Evolutionary conservation across 2,888 invertebrate genomes (phyloP).

Genomic region (Idaea aversata): DNA sequence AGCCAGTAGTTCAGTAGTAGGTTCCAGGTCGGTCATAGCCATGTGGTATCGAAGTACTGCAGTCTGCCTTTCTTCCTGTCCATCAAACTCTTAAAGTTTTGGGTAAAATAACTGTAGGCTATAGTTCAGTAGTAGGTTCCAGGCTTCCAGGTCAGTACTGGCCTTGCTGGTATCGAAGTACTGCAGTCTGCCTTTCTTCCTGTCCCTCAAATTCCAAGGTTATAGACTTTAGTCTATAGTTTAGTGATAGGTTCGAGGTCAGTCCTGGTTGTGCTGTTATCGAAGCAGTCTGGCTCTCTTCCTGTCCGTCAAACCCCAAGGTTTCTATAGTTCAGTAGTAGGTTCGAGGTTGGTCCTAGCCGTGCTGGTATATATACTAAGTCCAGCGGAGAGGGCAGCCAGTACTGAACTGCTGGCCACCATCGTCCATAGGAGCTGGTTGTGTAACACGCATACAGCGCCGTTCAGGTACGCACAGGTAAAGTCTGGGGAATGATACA

Average conservation of each 20-base stretch:
- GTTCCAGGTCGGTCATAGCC: too few species aligned
- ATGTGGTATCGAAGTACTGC: too few species aligned
- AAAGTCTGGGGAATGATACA: constrained; percentile 39
- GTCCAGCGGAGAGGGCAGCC: constrained; percentile 38
- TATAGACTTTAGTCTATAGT: constrained; percentile 18
- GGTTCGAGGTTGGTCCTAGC: constrained; percentile 18
- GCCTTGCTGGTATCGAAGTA: too few species aligned
- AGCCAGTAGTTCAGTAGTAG: not conserved
- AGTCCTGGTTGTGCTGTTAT: constrained; percentile 29
- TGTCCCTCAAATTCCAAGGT: too few species aligned
- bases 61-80: too few species aligned
- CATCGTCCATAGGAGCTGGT: constrained; percentile 41
- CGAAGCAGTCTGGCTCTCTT: too few species aligned
- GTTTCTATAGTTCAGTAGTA: constrained; percentile 32
- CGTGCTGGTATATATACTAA: constrained; percentile 43
- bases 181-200: too few species aligned
- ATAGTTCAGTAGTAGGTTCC: constrained; percentile 20
- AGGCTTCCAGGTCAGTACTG: too few species aligned
- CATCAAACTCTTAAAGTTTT: too few species aligned
- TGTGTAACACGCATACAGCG: constrained; percentile 52
- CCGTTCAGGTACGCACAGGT: constrained; percentile 50
- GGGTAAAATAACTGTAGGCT: not conserved
- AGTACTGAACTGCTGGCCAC: constrained; percentile 45
- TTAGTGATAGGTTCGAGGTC: constrained; percentile 30
- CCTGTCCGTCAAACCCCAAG: not conserved